Percentiles rank a stretch among this genome's conserved stretches.
These are phyloP conservation scores for Aphodius sticticus DNA, from an alignment of 2,888 invertebrate species.

Conservation along the genomic window DNA sequence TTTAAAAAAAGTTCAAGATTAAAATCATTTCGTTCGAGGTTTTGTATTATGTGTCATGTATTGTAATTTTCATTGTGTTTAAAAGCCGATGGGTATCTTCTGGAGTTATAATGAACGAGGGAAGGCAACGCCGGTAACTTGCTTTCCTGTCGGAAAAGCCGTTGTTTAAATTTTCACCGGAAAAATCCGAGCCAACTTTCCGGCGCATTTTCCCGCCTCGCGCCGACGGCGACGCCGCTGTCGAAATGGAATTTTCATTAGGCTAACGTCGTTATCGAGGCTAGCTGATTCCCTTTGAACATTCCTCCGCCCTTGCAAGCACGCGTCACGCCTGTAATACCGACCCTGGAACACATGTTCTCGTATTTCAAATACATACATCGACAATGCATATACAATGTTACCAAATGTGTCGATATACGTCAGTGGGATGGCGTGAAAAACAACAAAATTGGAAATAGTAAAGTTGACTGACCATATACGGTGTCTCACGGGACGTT, in stretches of 20 bases:
- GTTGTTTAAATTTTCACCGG: slow-evolving; percentile 23
- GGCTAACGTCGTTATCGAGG: slow-evolving; percentile 20
- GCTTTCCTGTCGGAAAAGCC: slow-evolving; percentile 9
- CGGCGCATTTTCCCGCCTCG: slow-evolving; percentile 17
- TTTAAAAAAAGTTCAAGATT: no score
- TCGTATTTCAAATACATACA: background rate
- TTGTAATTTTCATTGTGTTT: background rate
- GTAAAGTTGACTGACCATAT: no score
- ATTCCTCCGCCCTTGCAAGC: background rate
- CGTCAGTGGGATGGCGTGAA: no score
- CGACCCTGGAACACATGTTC: background rate
- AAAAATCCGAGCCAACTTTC: background rate
- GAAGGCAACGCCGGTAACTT: background rate
- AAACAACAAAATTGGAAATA: no score
- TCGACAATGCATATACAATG: background rate
- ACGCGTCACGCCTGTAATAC: background rate
- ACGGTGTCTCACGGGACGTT: no score
- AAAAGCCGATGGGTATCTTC: background rate
- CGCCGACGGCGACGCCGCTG: slow-evolving; percentile 7
- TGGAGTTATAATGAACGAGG: background rate
- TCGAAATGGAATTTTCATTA: slow-evolving; percentile 23
- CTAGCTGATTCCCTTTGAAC: slow-evolving; percentile 22
- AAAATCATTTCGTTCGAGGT: background rate
- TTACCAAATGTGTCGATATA: no score
- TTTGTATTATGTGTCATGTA: background rate